Evolutionary conservation across 2,113 vertebrate species (phyloP), one percentile per base, ranked within the genome.

Genomic region (Sus scrofa): DNA sequence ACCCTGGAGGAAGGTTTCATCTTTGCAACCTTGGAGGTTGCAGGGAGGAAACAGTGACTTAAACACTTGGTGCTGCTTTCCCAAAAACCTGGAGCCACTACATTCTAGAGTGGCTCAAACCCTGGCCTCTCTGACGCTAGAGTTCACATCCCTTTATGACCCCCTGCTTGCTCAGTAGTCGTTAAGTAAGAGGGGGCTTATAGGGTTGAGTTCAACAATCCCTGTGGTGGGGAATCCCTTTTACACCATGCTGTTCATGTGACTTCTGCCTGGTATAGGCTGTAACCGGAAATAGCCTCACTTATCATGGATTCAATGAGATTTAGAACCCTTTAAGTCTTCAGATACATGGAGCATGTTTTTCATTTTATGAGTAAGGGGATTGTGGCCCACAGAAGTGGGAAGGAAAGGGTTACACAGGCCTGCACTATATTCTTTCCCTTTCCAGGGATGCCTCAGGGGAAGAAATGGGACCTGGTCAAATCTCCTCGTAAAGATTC

Each of bases 401-500:
- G 6, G 70, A 26, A 91, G 56, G 26, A 83, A 96, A 96, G 74
- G 16, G 8, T 78, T 93, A 86, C 7, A 6, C 37, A 71, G 71
- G 32, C 18, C 5, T 68, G 3, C 8, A n/a, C 58, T 52, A 26
- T 6, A 77, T 71, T 88, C 8, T 74, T 75, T 50, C 30, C 22
- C 52, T 92, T 89, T 67, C 54, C 27, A n/a, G 39, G 32, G 14
- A 74, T 79, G 34, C 8, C 6, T 24, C 2, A 0, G 3, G 27
- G 27, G 37, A 70, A 96, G 50, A 90, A 85, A 73, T 70, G 10
- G 50, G 54, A 87, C 1, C 50, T 56, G 14, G 77, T 78, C 81
- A 75, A 81, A 93, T 85, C 56, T 94, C 34, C 44, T 82, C 83
- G 62, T 89, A 91, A 94, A 91, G 70, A 70, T 67, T 87, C 58